Conservation (phyloP, 1,140 invertebrate genomes). For the Drosophila punjabiensis region DNA sequence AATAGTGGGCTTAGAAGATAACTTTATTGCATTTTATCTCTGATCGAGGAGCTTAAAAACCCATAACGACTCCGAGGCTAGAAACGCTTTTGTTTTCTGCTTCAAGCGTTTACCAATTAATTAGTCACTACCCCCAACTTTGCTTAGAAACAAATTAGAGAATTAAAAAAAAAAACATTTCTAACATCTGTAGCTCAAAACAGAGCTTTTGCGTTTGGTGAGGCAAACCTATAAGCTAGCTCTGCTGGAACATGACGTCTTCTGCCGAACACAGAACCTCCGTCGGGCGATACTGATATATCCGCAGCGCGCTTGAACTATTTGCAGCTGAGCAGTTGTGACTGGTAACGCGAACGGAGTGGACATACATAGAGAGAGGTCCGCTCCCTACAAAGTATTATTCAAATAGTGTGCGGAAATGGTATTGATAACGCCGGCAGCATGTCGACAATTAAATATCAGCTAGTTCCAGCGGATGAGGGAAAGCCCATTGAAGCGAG, state of each 20-base stretch:
- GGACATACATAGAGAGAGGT: slow-evolving; percentile 1
- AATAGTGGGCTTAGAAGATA: background rate
- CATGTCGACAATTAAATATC: slow-evolving; percentile 44
- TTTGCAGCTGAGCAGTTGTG: background rate
- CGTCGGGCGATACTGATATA: slow-evolving; percentile 1
- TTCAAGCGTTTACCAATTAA: background rate
- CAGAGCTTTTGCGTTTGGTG: background rate
- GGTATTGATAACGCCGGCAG: background rate
- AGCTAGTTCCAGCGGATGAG: slow-evolving; percentile 27
- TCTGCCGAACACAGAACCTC: background rate
- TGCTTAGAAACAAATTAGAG: background rate
- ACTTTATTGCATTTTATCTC: background rate
- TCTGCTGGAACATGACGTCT: slow-evolving; percentile 4
- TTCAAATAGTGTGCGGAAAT: slow-evolving; percentile 8
- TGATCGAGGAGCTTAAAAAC: slow-evolving; percentile 5
- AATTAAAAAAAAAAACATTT: background rate
- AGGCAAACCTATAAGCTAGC: background rate
- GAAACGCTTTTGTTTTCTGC: background rate
- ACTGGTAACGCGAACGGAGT: slow-evolving; percentile 9
- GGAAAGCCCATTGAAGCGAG: too few species aligned
- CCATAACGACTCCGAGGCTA: slow-evolving; percentile 1
- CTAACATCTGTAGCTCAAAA: background rate
- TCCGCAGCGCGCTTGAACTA: slow-evolving; percentile 1
- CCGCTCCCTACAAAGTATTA: background rate
- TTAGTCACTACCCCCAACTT: background rate